Evolutionary conservation across 2,113 vertebrate genomes (phyloP).

Genomic region (Hystrix cristata): DNA sequence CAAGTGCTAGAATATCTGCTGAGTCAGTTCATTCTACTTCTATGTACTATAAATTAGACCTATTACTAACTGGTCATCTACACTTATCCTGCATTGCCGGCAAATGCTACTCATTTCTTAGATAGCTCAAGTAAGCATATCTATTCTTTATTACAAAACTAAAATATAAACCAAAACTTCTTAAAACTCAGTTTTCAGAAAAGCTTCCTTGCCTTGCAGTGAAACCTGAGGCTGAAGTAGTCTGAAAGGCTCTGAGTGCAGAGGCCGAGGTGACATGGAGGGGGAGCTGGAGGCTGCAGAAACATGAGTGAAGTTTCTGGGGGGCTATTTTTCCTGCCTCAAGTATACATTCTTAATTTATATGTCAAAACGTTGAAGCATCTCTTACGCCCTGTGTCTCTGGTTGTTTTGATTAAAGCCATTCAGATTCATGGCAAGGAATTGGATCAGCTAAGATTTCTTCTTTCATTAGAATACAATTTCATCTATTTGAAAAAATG

Average conservation of each 20-base stretch:
- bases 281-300: neutral
- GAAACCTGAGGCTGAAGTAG: neutral
- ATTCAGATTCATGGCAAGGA: neutral
- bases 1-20: neutral
- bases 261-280: neutral
- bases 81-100: neutral
- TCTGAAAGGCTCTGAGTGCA: neutral
- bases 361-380: neutral
- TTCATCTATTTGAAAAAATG: slow-evolving; percentile 44
- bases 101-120: neutral
- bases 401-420: neutral
- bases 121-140: neutral
- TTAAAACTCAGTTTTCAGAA: neutral
- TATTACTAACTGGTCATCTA: neutral
- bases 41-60: neutral
- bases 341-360: neutral
- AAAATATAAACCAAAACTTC: neutral
- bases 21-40: neutral
- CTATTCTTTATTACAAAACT: neutral
- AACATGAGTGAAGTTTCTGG: neutral
- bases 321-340: neutral
- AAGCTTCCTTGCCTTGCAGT: neutral
- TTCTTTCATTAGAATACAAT: slow-evolving; percentile 50
- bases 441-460: neutral
- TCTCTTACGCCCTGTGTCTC: neutral